Evolutionary conservation across 2,888 invertebrate genomes (phyloP).

Genomic region (Tridacna gigas): DNA sequence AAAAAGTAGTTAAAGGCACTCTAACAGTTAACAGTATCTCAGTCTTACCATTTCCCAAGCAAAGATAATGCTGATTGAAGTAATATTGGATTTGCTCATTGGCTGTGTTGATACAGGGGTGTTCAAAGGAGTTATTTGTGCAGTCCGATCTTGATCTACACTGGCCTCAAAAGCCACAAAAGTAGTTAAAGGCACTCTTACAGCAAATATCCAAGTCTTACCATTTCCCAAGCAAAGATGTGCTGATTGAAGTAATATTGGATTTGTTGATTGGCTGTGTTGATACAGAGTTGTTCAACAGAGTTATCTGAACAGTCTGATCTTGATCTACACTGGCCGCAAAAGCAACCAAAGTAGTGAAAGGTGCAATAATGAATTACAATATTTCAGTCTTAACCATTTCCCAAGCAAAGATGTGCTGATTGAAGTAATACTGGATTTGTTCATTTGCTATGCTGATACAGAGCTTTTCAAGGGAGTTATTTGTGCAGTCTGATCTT

Average conservation of each 20-base stretch:
- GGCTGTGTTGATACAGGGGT: slow-evolving; percentile 91
- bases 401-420: slow-evolving; percentile 96
- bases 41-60: slow-evolving; percentile 92
- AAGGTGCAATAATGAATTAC: background rate
- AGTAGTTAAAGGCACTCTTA: no score
- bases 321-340: background rate
- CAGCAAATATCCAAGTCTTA: slow-evolving; percentile 76
- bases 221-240: slow-evolving; percentile 96
- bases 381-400: slow-evolving; percentile 87
- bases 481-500: no score
- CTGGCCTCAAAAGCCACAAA: no score
- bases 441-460: slow-evolving; percentile 94
- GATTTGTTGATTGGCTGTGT: slow-evolving; percentile 93
- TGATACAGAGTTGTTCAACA: slow-evolving; percentile 95
- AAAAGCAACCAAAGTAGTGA: background rate
- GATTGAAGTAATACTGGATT: slow-evolving; percentile 96
- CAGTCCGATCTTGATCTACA: no score
- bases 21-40: no score
- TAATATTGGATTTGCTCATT: slow-evolving; percentile 97
- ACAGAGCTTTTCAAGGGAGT: slow-evolving; percentile 94
- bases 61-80: slow-evolving; percentile 95
- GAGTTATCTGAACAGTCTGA: slow-evolving; percentile 92
- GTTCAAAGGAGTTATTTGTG: slow-evolving; percentile 92
- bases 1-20: no score
- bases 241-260: slow-evolving; percentile 97